Conservation (phyloP, 1,140 invertebrate genomes). For the Aphidius ervi region DNA sequence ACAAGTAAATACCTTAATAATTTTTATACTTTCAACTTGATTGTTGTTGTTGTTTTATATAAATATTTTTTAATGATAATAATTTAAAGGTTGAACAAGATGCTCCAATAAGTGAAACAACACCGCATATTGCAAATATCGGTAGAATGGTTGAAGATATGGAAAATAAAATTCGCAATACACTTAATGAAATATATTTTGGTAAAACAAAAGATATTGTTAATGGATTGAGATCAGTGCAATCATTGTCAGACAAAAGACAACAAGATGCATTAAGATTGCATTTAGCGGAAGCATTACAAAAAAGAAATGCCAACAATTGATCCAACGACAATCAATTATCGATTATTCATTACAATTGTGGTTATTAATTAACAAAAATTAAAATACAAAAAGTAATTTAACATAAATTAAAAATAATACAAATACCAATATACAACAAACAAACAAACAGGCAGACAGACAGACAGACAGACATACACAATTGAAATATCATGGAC, state of each 20-base stretch:
- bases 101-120: conserved; percentile 80
- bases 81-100: conserved; percentile 79
- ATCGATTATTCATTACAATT: conserved; percentile 44
- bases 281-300: conserved; percentile 78
- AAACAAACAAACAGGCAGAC: conserved; percentile 16
- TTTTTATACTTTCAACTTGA: not conserved
- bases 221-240: conserved; percentile 89
- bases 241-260: conserved; percentile 77
- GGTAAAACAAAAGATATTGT: conserved; percentile 99
- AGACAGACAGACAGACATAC: conserved; percentile 5
- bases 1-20: conserved; percentile 63
- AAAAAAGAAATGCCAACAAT: conserved; percentile 67
- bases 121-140: conserved; percentile 97
- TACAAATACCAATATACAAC: conserved; percentile 10
- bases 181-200: conserved; percentile 98
- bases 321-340: conserved; percentile 40
- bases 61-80: not conserved
- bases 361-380: conserved; percentile 43
- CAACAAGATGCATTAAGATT: conserved; percentile 79
- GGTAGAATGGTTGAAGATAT: conserved; percentile 95
- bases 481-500: conserved; percentile 16
- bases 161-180: conserved; percentile 99
- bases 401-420: conserved; percentile 1
- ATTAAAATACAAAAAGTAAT: conserved; percentile 19
- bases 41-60: conserved; percentile 4